Evolutionary conservation across 2,888 invertebrate species (phyloP).

Genomic region (Rhagophthalmus giganteus): DNA sequence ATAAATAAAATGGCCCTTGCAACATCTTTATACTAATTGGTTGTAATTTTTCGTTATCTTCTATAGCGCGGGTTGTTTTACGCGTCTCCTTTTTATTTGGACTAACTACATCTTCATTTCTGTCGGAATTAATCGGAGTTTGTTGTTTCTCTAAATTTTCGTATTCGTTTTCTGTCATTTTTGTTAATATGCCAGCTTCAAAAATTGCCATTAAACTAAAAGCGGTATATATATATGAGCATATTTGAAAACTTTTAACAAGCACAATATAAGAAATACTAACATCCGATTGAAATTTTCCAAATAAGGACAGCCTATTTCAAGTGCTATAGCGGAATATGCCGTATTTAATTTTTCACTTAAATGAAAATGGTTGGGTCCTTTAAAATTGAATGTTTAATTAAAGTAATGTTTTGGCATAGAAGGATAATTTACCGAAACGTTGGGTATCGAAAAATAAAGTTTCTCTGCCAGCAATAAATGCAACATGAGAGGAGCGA

Average conservation of each 20-base stretch:
- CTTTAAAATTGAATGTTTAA: conserved; percentile 47
- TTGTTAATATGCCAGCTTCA: conserved; percentile 74
- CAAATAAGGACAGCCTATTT: conserved; percentile 74
- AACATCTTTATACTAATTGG: conserved; percentile 73
- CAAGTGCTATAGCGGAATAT: conserved; percentile 77
- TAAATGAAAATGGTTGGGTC: conserved; percentile 69
- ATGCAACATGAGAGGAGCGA: conserved; percentile 63
- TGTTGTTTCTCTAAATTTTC: conserved; percentile 66
- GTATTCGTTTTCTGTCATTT: conserved; percentile 77
- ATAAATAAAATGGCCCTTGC: conserved; percentile 72
- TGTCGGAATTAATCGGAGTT: conserved; percentile 54
- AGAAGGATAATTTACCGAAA: conserved; percentile 74
- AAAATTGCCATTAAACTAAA: conserved; percentile 71
- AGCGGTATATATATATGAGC: conserved; percentile 4
- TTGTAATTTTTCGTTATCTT: conserved; percentile 56
- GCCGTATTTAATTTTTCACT: conserved; percentile 77
- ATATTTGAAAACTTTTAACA: not conserved
- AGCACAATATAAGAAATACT: conserved; percentile 42
- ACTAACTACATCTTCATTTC: conserved; percentile 35
- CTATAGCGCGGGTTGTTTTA: conserved; percentile 41
- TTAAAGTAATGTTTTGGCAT: conserved; percentile 74
- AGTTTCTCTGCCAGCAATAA: conserved; percentile 75
- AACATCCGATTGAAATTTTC: conserved; percentile 75
- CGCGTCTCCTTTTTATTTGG: conserved; percentile 39
- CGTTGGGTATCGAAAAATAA: conserved; percentile 74